These are phyloP conservation scores for Eucidaris tribuloides DNA, from an alignment of 35 echinoderm and acorn worm genomes.

Conservation along the genomic window DNA sequence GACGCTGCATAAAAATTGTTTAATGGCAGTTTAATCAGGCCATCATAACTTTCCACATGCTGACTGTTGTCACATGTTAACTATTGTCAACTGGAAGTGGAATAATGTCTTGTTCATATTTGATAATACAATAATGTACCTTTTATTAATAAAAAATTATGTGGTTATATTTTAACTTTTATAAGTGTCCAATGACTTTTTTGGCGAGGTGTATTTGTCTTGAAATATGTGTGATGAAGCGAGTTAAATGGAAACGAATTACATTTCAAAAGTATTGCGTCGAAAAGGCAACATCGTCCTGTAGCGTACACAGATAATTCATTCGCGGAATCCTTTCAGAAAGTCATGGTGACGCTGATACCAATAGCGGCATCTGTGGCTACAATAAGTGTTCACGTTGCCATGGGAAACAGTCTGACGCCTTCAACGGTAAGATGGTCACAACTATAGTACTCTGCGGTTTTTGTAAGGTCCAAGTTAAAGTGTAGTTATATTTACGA, in stretches of 20 bases:
- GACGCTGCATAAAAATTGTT: too few relatives aligned
- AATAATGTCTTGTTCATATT: too few relatives aligned
- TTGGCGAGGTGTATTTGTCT: too few relatives aligned
- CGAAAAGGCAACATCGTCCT: background rate
- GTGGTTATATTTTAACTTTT: too few relatives aligned
- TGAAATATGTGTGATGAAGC: too few relatives aligned
- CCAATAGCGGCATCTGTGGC: conserved; percentile 34
- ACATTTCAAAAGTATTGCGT: conserved; percentile 12
- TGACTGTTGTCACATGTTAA: too few relatives aligned
- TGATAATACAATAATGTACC: too few relatives aligned
- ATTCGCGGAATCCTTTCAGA: conserved; percentile 37
- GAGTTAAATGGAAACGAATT: background rate
- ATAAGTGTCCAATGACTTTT: too few relatives aligned
- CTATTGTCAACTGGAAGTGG: too few relatives aligned
- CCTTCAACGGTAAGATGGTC: conserved; percentile 18
- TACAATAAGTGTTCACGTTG: conserved; percentile 44
- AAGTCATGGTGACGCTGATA: background rate
- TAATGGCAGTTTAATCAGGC: too few relatives aligned
- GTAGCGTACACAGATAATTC: conserved; percentile 22
- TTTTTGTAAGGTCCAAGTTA: background rate
- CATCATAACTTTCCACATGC: too few relatives aligned
- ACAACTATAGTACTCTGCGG: background rate
- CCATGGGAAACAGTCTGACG: conserved; percentile 28
- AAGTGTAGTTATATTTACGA: background rate
- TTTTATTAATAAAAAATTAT: too few relatives aligned